These are phyloP conservation scores for Xestia xanthographa DNA, from an alignment of 2,888 invertebrate species.

Conservation along the genomic window DNA sequence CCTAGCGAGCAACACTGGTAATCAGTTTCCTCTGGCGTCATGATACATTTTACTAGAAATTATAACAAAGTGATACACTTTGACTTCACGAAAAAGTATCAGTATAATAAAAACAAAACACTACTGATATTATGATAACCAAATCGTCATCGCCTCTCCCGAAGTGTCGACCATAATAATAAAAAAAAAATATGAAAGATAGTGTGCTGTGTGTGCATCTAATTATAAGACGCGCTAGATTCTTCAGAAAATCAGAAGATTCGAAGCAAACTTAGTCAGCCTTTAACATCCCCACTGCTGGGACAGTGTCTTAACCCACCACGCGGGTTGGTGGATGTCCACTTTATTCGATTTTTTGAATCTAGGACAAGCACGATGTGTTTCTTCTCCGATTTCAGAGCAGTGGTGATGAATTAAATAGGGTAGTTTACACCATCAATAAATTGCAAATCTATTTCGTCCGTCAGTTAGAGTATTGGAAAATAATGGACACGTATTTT, in stretches of 20 bases:
- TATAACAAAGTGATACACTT: conserved; percentile 20
- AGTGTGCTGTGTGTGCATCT: no score
- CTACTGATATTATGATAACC: background rate
- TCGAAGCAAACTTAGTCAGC: background rate
- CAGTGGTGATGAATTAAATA: no score
- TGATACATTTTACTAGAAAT: conserved; percentile 8
- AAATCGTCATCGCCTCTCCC: background rate
- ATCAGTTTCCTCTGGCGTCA: background rate
- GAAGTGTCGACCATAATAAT: background rate
- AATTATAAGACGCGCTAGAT: background rate
- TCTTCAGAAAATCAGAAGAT: background rate
- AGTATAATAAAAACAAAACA: background rate
- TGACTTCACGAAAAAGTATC: conserved; percentile 33
- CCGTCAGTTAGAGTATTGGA: no score
- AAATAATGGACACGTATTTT: no score
- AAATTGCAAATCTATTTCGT: no score
- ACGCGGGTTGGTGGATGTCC: background rate
- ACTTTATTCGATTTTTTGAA: background rate
- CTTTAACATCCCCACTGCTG: background rate
- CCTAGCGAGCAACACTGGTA: background rate
- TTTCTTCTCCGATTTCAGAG: no score
- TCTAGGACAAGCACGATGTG: no score
- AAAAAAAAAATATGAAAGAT: no score
- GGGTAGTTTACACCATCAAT: no score
- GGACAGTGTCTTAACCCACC: background rate